phyloP scores from a whole-genome alignment of 2,113 vertebrate genomes.

The Narcine bancroftii region DNA sequence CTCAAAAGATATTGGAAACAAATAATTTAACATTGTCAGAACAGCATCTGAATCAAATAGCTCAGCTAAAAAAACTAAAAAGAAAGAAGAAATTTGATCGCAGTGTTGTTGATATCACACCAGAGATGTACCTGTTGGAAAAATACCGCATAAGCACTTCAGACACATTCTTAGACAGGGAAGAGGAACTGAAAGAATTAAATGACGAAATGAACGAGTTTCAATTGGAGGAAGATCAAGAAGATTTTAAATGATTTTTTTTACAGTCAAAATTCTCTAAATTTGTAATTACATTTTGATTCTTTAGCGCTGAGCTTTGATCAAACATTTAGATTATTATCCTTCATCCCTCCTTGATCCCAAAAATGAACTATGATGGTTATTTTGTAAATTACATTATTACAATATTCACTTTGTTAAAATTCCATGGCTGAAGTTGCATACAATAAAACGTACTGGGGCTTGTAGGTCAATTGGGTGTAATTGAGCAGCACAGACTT shows the following conservation, averaged over 20 bases:
- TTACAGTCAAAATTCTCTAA: neutral
- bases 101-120: slow-evolving; percentile 42
- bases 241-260: slow-evolving; percentile 13
- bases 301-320: neutral
- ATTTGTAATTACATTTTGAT: neutral
- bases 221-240: slow-evolving; percentile 40
- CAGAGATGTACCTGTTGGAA: slow-evolving; percentile 49
- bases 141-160: slow-evolving; percentile 35
- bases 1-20: neutral
- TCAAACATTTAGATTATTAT: neutral
- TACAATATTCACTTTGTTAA: neutral
- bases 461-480: too few species aligned
- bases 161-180: neutral
- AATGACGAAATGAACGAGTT: slow-evolving; percentile 40
- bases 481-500: too few species aligned
- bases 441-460: too few species aligned
- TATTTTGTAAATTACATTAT: neutral
- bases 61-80: slow-evolving; percentile 47
- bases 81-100: slow-evolving; percentile 46
- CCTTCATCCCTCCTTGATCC: neutral
- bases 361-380: neutral
- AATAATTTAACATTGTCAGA: slow-evolving; percentile 40
- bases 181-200: slow-evolving; percentile 43
- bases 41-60: slow-evolving; percentile 48
- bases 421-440: neutral